Base-by-base conservation (phyloP, 2,797 vertebrate genomes). In the Remorina albescens region DNA sequence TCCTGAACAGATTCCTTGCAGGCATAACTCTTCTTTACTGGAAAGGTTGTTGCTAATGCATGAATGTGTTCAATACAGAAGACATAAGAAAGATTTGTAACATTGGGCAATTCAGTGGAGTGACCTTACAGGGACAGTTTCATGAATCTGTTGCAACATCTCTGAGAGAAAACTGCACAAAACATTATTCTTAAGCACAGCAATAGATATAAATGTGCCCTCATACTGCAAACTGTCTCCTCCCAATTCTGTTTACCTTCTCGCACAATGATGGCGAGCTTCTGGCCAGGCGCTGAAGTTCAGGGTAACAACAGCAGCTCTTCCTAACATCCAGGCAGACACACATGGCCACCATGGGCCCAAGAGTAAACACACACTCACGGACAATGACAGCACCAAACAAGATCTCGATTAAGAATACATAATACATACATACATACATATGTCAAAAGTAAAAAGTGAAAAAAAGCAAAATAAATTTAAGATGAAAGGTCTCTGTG, bases 1-100 rank as follows among this genome's bases (percentile, higher is more conserved):
- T 67, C 50, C 63, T 59, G 67, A 32, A 32, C 49, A 59, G 75
- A 86, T 89, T 86, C 76, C 70, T 78, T 62, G 66, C 78, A 80
- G 77, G 77, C 70, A 63, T 73, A 25, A 32, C 18, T 67, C 21
- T 50, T 25, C 41, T 71, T 78, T 44, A 66, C 30, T 18, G 67
- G 70, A 65, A 74, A 21, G 61, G 41, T 30, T 53, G 66, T 61
- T 60, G 41, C 66, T 51, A 50, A 76, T 74, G 56, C 58, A 54
- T 57, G 72, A 10, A 44, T 30, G 26, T 13, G 67, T 56, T 59
- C 32, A 41, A 71, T 32, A 25, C 12, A 47, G 19, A 3, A 8
- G 8, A 61, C 58, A 47, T 12, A 37, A 3, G 49, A 55, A 28
- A 37, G 0, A 16, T 26, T 58, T 32, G 1, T 8, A 23, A 42